Evolutionary conservation across 2,797 vertebrate species (phyloP).

Genomic region (Sebastes diaconus): DNA sequence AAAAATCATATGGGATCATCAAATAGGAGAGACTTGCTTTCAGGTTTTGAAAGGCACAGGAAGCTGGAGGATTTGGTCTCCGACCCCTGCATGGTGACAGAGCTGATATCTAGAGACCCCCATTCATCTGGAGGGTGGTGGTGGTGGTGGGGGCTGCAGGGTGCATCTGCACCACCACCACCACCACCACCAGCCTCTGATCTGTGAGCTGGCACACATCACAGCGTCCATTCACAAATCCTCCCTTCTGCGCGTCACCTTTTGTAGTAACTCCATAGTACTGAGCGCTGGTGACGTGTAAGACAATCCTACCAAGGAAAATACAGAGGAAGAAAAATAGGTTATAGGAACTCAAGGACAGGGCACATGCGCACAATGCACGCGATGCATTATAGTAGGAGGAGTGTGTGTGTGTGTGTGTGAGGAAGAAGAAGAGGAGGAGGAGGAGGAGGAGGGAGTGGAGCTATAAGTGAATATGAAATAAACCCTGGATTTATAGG

Average conservation of each 20-base stretch:
- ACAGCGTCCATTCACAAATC: conserved; percentile 88
- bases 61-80: conserved; percentile 76
- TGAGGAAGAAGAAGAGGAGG: neutral
- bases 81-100: conserved; percentile 79
- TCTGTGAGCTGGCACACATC: conserved; percentile 85
- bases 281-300: conserved; percentile 74
- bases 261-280: conserved; percentile 78
- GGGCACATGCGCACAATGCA: conserved; percentile 77
- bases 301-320: conserved; percentile 70
- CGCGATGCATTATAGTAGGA: conserved; percentile 50
- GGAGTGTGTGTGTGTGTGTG: conserved; percentile 2
- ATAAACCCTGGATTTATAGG: conserved; percentile 43
- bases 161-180: conserved; percentile 87
- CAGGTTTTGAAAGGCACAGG: conserved; percentile 75
- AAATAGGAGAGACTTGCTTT: conserved; percentile 73
- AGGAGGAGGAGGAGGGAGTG: neutral
- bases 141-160: conserved; percentile 39
- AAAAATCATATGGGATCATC: conserved; percentile 75
- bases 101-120: conserved; percentile 74
- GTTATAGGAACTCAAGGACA: conserved; percentile 76
- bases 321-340: conserved; percentile 66
- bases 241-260: conserved; percentile 78
- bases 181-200: conserved; percentile 72
- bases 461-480: conserved; percentile 67
- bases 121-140: conserved; percentile 73